phyloP scores from a whole-genome alignment of 2,113 vertebrate genomes.

The Tenebrosternarchus preto region DNA sequence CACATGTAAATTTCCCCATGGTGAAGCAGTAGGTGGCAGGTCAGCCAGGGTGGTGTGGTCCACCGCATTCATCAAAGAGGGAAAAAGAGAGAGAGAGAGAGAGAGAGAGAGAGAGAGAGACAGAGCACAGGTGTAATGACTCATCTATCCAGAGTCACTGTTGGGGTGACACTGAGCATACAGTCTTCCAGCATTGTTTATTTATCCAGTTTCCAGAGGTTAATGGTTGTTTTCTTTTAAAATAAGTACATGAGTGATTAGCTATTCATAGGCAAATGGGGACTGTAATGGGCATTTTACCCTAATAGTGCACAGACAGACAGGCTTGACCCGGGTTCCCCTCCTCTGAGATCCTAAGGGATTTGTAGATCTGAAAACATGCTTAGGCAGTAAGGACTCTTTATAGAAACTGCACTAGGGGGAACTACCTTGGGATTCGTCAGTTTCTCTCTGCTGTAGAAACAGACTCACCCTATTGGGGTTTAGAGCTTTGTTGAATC shows the following conservation, averaged over 20 bases:
- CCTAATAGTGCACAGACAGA: neutral
- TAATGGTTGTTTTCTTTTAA: constrained; percentile 45
- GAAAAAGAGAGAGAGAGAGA: constrained; percentile 25
- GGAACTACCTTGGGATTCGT: neutral
- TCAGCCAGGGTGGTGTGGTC: constrained; percentile 49
- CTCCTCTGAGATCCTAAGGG: neutral
- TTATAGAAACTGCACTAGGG: neutral
- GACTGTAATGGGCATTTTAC: constrained; percentile 30
- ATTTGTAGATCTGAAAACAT: neutral
- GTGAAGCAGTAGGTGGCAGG: constrained; percentile 44
- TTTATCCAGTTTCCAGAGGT: constrained; percentile 33
- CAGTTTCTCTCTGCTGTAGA: neutral
- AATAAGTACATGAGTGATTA: constrained; percentile 13
- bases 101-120: constrained; percentile 17
- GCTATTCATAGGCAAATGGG: constrained; percentile 21
- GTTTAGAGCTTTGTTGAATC: neutral
- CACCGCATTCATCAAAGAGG: constrained; percentile 49
- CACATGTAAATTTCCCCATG: constrained; percentile 68
- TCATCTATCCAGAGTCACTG: constrained; percentile 50
- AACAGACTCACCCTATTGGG: neutral
- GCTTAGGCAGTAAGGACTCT: neutral
- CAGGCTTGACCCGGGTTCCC: constrained; percentile 6
- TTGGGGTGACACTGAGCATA: constrained; percentile 38
- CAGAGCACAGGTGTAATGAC: constrained; percentile 42
- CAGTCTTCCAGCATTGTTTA: constrained; percentile 41